Conservation (phyloP, 2,113 vertebrate species). For the Centropristis striata region DNA sequence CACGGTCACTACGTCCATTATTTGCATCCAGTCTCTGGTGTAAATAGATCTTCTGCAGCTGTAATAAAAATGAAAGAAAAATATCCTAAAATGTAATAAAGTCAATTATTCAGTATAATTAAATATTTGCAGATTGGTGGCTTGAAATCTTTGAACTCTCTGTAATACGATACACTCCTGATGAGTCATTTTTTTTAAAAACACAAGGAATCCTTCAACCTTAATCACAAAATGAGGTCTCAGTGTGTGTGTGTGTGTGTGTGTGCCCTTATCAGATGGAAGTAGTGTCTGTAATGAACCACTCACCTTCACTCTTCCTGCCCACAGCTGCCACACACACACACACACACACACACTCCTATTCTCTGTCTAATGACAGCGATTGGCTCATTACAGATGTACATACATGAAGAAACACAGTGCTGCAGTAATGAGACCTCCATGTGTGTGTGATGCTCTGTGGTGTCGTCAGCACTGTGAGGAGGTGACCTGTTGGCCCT, state of each 20-base stretch:
- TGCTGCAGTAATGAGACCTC: conserved; percentile 25
- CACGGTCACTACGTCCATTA: too few species aligned
- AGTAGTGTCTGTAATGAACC: neutral
- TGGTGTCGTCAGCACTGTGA: neutral
- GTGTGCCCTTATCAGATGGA: neutral
- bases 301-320: conserved; percentile 14
- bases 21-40: too few species aligned
- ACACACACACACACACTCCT: neutral
- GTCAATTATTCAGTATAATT: too few species aligned
- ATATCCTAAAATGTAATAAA: too few species aligned
- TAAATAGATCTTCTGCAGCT: too few species aligned
- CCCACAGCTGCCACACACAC: neutral
- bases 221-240: too few species aligned
- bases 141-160: too few species aligned
- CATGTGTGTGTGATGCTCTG: neutral
- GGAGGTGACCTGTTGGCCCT: conserved; percentile 3
- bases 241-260: neutral
- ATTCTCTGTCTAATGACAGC: neutral
- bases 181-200: too few species aligned
- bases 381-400: conserved; percentile 19
- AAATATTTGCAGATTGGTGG: too few species aligned
- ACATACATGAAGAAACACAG: conserved; percentile 2
- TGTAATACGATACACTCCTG: too few species aligned
- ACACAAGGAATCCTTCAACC: too few species aligned
- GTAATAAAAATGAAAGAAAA: too few species aligned